phyloP scores from a whole-genome alignment of 2,888 invertebrate genomes.

The Coleophora flavipennella region DNA sequence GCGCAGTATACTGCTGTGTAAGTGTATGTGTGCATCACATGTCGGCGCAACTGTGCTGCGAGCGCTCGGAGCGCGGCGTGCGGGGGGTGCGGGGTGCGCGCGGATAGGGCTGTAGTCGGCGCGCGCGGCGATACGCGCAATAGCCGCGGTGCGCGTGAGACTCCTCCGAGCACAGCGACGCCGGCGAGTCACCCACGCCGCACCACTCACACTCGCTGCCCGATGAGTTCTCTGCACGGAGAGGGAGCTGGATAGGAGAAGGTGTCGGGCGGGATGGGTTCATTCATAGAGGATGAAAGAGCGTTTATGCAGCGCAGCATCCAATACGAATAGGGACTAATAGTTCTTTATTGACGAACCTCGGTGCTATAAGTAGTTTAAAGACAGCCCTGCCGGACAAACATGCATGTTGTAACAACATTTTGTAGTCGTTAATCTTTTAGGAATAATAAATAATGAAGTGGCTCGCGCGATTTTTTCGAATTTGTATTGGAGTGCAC shows the following conservation, averaged over 20 bases:
- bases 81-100: constrained; percentile 13
- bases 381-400: too few species aligned
- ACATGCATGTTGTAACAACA: too few species aligned
- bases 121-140: constrained; percentile 22
- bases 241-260: constrained; percentile 14
- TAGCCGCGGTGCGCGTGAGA: constrained; percentile 16
- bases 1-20: too few species aligned
- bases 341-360: too few species aligned
- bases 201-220: constrained; percentile 48
- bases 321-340: too few species aligned
- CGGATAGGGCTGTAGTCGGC: constrained; percentile 19
- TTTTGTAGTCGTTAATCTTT: too few species aligned
- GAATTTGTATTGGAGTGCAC: too few species aligned
- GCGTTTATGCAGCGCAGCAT: neutral
- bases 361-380: too few species aligned
- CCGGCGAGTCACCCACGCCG: constrained; percentile 28
- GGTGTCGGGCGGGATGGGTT: constrained; percentile 6
- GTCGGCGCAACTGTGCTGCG: constrained; percentile 15
- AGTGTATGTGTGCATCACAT: constrained; percentile 2
- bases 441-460: too few species aligned
- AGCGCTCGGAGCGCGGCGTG: constrained; percentile 12
- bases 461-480: too few species aligned
- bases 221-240: constrained; percentile 48
- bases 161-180: constrained; percentile 16
- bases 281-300: neutral